Evolutionary conservation across 1,140 invertebrate genomes (phyloP).

Genomic region (Micrasema longulum): DNA sequence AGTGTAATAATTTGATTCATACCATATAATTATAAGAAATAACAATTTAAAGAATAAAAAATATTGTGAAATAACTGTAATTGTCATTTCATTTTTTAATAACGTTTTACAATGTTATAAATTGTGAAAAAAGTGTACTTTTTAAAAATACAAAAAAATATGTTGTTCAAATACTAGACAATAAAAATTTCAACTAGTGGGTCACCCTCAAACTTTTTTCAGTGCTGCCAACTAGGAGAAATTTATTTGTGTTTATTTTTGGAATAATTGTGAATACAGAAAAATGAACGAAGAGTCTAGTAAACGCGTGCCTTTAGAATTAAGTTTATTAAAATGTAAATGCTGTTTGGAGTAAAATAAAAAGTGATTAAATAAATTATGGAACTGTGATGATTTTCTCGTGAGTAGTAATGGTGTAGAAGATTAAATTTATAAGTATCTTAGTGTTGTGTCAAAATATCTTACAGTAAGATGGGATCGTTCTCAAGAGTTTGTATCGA

Average conservation of each 20-base stretch:
- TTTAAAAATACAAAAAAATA: too few relatives aligned
- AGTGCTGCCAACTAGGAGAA: too few relatives aligned
- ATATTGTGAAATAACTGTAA: too few relatives aligned
- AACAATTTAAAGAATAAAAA: too few relatives aligned
- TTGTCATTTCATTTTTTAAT: too few relatives aligned
- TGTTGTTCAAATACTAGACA: too few relatives aligned
- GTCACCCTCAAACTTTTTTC: too few relatives aligned
- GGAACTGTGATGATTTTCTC: conserved; percentile 33
- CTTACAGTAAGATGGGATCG: conserved; percentile 1
- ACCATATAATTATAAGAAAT: too few relatives aligned
- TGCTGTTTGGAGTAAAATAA: conserved; percentile 7
- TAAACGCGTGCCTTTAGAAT: conserved; percentile 25
- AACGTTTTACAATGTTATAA: too few relatives aligned
- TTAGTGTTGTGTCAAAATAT: conserved; percentile 8
- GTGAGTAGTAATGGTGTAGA: conserved; percentile 19
- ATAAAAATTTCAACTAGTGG: too few relatives aligned
- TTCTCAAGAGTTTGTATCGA: background rate
- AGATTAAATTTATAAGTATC: background rate
- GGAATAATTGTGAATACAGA: conserved; percentile 4
- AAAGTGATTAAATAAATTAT: conserved; percentile 13
- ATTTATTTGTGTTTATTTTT: conserved; percentile 28
- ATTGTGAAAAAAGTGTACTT: too few relatives aligned
- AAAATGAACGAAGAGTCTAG: conserved; percentile 25
- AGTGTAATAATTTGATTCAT: too few relatives aligned
- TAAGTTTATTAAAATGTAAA: conserved; percentile 23